Conservation (phyloP, 2,888 invertebrate genomes). For the Psococerastis gibbosa region DNA sequence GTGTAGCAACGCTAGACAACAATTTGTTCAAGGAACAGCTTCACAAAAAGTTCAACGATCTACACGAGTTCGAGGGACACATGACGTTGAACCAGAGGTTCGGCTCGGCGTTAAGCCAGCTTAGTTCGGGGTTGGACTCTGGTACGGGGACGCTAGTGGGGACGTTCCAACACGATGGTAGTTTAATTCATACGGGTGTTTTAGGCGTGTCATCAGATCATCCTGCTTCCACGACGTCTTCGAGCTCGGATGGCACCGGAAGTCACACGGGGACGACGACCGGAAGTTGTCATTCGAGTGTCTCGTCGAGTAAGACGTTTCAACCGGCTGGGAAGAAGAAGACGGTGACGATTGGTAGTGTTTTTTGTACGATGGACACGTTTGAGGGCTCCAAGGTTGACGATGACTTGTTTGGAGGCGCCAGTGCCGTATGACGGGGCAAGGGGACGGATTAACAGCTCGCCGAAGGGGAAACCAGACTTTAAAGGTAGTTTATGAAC, state of each 20-base stretch:
- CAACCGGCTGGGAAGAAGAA: constrained; percentile 23
- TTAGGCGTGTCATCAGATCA: constrained; percentile 17
- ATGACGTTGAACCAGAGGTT: constrained; percentile 7
- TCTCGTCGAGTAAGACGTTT: constrained; percentile 20
- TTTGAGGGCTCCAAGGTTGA: constrained; percentile 23
- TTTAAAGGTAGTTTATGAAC: too few species aligned
- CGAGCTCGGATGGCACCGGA: constrained; percentile 13
- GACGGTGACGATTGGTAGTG: constrained; percentile 26
- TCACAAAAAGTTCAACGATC: constrained; percentile 6
- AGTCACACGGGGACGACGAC: constrained; percentile 10
- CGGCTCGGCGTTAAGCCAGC: constrained; percentile 12
- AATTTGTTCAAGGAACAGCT: constrained; percentile 5
- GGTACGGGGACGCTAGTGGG: constrained; percentile 5
- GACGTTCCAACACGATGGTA: constrained; percentile 3
- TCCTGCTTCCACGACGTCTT: constrained; percentile 18
- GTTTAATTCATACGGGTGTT: constrained; percentile 13
- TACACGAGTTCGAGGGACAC: constrained; percentile 6
- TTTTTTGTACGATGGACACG: constrained; percentile 24
- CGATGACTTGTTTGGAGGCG: constrained; percentile 21
- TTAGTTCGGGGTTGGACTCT: constrained; percentile 21
- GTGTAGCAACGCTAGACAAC: constrained; percentile 2
- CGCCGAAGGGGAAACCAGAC: constrained; percentile 9
- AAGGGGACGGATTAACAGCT: constrained; percentile 3
- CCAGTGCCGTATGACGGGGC: constrained; percentile 26
- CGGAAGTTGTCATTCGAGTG: constrained; percentile 11